Evolutionary conservation across 2,113 vertebrate genomes (phyloP), one percentile per base, ranked within the genome.

Genomic region (Myotis yumanensis): DNA sequence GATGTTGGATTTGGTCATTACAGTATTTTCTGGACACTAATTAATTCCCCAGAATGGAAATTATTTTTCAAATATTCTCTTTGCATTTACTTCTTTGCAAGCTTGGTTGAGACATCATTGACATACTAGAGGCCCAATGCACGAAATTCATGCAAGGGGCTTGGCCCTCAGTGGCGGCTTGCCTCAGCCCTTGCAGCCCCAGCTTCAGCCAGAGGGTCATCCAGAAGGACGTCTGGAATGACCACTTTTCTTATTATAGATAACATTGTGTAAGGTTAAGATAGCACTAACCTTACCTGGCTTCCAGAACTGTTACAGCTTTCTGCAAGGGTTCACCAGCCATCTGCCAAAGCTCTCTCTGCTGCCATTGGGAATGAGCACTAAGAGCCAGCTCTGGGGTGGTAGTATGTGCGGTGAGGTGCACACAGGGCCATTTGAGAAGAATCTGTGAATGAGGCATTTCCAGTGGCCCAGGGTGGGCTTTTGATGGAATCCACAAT

Each of bases 11-110:
- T 97, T 96, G 94, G 87, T 96, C 85, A 92, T 86, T 96, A 96
- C 97, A 97, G 95, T 93, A 97, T 97, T 97, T 98, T 97, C 84
- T 94, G 77, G 37, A 51, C 92, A 93, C 94, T 97, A 91, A 97
- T 97, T 97, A 98, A 96, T 97, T 96, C 96, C 90, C 90, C 54
- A 64, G 93, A 86, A 66, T 96, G 62, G 72, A 92, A 97, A 91
- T 95, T 90, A 40, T 54, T 40, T 85, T 69, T 40, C 1, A 7
- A n/a, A 43, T n/a, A 10, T 35, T 52, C 25, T 73, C 23, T 75
- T 43, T 71, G 48, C 22, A 20, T 77, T 51, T 37, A 32, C 11
- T 46, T 76, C 11, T 66, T 76, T 76, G 40, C 18, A 11, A 40
- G 17, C 51, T 85, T 64, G 51, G 30, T 73, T 40, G n/a, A 52